These are phyloP conservation scores for Bombus superbus DNA, from an alignment of 1,140 invertebrate genomes.

Conservation along the genomic window DNA sequence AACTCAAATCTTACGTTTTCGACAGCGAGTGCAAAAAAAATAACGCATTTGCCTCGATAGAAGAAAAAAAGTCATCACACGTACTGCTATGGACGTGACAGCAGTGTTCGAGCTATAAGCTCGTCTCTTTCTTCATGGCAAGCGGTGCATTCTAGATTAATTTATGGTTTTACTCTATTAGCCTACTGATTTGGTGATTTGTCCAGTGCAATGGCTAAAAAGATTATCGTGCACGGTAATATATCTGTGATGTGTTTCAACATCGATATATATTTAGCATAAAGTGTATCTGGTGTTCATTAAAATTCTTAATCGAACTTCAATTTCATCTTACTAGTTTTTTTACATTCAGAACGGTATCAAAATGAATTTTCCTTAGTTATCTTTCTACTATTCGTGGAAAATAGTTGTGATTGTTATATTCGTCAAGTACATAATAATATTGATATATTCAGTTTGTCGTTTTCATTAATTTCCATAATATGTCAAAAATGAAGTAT, in stretches of 20 bases:
- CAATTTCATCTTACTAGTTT: neutral
- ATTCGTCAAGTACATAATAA: neutral
- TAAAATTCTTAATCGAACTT: neutral
- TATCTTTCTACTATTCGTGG: neutral
- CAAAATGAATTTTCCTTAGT: neutral
- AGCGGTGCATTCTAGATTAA: constrained; percentile 50
- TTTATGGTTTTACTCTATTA: constrained; percentile 30
- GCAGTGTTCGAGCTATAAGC: constrained; percentile 61
- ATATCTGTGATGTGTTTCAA: constrained; percentile 14
- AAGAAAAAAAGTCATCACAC: constrained; percentile 32
- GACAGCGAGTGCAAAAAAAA: neutral
- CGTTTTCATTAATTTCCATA: neutral
- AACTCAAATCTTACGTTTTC: neutral
- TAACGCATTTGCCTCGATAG: constrained; percentile 27
- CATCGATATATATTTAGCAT: neutral
- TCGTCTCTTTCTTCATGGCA: constrained; percentile 52
- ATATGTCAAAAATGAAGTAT: neutral
- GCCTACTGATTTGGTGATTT: constrained; percentile 21
- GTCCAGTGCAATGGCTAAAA: constrained; percentile 47
- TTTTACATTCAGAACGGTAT: neutral
- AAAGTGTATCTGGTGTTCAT: constrained; percentile 30
- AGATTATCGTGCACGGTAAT: constrained; percentile 34
- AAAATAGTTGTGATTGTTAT: neutral
- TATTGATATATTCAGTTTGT: neutral
- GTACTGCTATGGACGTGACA: constrained; percentile 55